A percentile compares a stretch with the other conserved stretches of the same genome.
phyloP scores from a whole-genome alignment of 2,797 vertebrate species.

The Darevskia nairensis region DNA sequence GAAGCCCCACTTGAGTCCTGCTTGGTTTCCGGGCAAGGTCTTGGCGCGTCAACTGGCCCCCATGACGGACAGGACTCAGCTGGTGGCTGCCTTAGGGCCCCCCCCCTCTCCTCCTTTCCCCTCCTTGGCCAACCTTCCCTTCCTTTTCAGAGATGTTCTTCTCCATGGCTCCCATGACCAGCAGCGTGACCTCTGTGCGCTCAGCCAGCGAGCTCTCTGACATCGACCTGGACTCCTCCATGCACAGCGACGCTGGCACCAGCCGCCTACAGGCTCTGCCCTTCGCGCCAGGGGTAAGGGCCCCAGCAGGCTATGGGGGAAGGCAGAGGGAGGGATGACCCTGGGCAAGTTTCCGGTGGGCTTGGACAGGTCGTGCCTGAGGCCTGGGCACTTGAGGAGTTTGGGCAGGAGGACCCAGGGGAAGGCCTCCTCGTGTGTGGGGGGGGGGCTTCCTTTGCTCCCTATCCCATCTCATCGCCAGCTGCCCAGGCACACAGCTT shows the following conservation, averaged over 20 bases:
- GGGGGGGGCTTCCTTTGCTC: too few relatives aligned
- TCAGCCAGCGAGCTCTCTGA: conserved; percentile 84
- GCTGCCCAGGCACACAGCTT: too few relatives aligned
- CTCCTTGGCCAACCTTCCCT: not conserved
- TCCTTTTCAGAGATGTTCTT: conserved; percentile 88
- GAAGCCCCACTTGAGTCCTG: not conserved
- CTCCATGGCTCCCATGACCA: conserved; percentile 90
- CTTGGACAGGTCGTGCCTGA: too few relatives aligned
- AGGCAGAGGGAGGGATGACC: too few relatives aligned
- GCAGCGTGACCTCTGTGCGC: conserved; percentile 83
- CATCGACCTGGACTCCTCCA: conserved; percentile 86
- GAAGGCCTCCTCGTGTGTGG: too few relatives aligned
- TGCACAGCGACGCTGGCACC: conserved; percentile 74
- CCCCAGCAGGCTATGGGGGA: not conserved
- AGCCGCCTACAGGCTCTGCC: conserved; percentile 67
- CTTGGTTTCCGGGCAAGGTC: not conserved
- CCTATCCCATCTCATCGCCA: too few relatives aligned
- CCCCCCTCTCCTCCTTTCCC: not conserved
- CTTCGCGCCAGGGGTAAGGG: conserved; percentile 79
- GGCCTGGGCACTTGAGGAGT: too few relatives aligned
- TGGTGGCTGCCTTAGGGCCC: too few relatives aligned
- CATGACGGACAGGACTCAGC: not conserved
- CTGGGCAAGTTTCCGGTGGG: too few relatives aligned
- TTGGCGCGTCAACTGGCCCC: not conserved
- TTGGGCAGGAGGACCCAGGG: too few relatives aligned